Evolutionary conservation across 2,888 invertebrate species (phyloP).

Genomic region (Apamea crenata): DNA sequence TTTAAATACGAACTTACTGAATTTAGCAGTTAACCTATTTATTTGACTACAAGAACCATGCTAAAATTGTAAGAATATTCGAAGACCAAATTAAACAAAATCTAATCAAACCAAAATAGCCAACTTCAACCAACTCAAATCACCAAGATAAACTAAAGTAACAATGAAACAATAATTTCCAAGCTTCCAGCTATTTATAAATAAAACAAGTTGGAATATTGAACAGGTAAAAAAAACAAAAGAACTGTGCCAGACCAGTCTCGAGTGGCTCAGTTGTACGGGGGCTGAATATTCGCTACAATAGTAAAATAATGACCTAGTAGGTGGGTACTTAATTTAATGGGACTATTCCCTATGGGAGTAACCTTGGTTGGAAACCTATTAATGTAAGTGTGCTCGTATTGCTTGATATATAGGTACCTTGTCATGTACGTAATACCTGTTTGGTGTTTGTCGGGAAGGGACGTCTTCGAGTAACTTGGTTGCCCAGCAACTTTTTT

Average conservation of each 20-base stretch:
- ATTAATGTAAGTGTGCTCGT: not conserved
- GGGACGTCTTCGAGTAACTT: no score
- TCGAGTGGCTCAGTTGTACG: slow-evolving; percentile 36
- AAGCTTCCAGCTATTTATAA: slow-evolving; percentile 9
- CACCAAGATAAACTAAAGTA: slow-evolving; percentile 12
- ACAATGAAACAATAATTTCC: slow-evolving; percentile 25
- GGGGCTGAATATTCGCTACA: slow-evolving; percentile 32
- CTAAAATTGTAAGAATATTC: not conserved
- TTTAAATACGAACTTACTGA: not conserved
- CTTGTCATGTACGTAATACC: not conserved
- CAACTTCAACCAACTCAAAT: not conserved
- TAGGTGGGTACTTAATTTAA: slow-evolving; percentile 9
- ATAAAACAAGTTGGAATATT: slow-evolving; percentile 34
- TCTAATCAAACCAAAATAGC: not conserved
- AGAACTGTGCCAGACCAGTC: slow-evolving; percentile 35
- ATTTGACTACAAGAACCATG: not conserved
- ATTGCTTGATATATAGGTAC: not conserved
- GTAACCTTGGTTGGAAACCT: slow-evolving; percentile 6
- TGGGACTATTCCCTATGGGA: slow-evolving; percentile 28
- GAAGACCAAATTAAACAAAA: not conserved
- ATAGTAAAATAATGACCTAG: slow-evolving; percentile 25
- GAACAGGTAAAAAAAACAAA: slow-evolving; percentile 38
- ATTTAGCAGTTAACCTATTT: not conserved
- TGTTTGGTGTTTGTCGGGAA: not conserved
- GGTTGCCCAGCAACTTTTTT: no score